Percentiles rank a stretch among this genome's conserved stretches.
These are phyloP conservation scores for Ostrea edulis DNA, from an alignment of 1,140 invertebrate genomes.

Conservation along the genomic window DNA sequence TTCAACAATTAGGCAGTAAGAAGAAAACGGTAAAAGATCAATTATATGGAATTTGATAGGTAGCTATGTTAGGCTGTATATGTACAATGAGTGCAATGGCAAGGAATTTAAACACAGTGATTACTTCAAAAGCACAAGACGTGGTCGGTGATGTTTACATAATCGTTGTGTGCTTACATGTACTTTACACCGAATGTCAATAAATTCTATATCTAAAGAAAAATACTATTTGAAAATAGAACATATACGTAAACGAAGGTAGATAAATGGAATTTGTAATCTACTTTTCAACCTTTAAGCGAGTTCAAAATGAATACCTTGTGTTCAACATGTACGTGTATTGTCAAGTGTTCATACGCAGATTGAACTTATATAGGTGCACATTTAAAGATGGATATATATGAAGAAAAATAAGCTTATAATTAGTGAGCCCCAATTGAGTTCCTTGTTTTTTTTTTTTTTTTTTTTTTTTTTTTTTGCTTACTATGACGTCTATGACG, in stretches of 20 bases:
- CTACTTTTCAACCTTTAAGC: background rate
- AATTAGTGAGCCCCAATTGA: too few species aligned
- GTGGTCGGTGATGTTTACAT: background rate
- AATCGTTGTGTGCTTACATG: conserved; percentile 13
- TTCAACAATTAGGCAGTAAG: too few species aligned
- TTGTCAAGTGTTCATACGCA: background rate
- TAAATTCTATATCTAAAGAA: background rate
- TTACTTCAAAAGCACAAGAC: conserved; percentile 1
- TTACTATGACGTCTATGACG: too few species aligned
- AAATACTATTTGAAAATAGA: background rate
- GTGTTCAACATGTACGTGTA: background rate
- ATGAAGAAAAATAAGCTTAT: too few species aligned
- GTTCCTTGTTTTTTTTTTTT: too few species aligned
- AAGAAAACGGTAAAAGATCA: too few species aligned
- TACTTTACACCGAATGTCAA: background rate
- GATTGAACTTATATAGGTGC: background rate
- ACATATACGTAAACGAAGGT: too few species aligned
- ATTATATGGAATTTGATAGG: too few species aligned
- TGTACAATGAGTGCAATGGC: background rate
- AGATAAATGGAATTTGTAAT: conserved; percentile 5
- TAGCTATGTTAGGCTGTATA: background rate
- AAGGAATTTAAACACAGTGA: conserved; percentile 1
- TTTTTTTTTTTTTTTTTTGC: too few species aligned
- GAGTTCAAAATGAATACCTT: too few species aligned
- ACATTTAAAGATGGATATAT: too few species aligned